These are phyloP conservation scores for Neocrepidodera transversa DNA, from an alignment of 2,888 invertebrate species.

Conservation along the genomic window DNA sequence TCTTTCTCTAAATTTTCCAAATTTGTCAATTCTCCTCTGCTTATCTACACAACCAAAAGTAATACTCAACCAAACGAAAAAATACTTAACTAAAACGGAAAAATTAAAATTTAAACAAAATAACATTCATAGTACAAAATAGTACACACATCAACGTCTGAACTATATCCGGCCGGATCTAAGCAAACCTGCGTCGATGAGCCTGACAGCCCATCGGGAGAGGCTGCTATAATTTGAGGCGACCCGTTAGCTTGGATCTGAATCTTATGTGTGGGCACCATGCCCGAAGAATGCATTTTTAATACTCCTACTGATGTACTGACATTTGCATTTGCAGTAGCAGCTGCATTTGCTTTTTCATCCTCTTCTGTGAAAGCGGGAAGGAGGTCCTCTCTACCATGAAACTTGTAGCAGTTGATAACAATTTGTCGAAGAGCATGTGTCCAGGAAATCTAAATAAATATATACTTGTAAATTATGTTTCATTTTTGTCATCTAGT, in stretches of 20 bases:
- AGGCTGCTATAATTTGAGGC: slow-evolving; percentile 62
- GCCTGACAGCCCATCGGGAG: slow-evolving; percentile 61
- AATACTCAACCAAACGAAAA: slow-evolving; percentile 40
- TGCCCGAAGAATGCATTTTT: slow-evolving; percentile 62
- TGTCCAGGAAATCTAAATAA: slow-evolving; percentile 91
- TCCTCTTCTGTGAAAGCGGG: slow-evolving; percentile 94
- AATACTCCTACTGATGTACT: slow-evolving; percentile 62
- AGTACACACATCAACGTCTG: slow-evolving; percentile 77
- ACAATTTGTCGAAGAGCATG: slow-evolving; percentile 96
- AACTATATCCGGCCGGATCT: slow-evolving; percentile 72
- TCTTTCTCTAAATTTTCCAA: too few species aligned
- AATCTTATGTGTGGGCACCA: slow-evolving; percentile 61
- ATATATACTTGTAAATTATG: slow-evolving; percentile 7
- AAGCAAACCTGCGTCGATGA: slow-evolving; percentile 77
- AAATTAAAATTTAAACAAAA: slow-evolving; percentile 17
- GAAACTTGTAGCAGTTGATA: slow-evolving; percentile 97
- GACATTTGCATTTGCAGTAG: slow-evolving; percentile 63
- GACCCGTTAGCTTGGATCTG: slow-evolving; percentile 64
- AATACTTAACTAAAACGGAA: slow-evolving; percentile 27
- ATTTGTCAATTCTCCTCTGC: background rate
- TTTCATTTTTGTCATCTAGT: background rate
- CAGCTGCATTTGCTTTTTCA: slow-evolving; percentile 73
- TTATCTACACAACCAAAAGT: slow-evolving; percentile 7
- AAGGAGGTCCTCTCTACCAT: slow-evolving; percentile 92
- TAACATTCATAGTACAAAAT: slow-evolving; percentile 29